Conservation (phyloP, 2,888 invertebrate species). For the Amiota minor region DNA sequence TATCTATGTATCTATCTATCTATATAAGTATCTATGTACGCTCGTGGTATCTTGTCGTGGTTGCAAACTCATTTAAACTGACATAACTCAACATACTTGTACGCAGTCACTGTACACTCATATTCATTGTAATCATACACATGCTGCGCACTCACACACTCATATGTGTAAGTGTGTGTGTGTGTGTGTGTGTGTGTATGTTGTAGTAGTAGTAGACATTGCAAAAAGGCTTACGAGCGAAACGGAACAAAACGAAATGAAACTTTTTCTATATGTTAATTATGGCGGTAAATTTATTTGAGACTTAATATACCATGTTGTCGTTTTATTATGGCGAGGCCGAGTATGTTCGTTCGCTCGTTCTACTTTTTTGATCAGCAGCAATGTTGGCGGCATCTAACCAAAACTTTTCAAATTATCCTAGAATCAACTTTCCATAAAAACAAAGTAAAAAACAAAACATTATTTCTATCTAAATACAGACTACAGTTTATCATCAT, state of each 20-base stretch:
- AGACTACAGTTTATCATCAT: background rate
- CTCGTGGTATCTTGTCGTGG: too few relatives aligned
- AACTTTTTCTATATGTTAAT: slow-evolving; percentile 69
- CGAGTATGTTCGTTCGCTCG: slow-evolving; percentile 36
- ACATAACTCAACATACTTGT: slow-evolving; percentile 3
- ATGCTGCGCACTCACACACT: too few relatives aligned
- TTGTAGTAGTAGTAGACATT: background rate
- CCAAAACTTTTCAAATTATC: slow-evolving; percentile 66
- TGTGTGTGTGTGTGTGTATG: background rate
- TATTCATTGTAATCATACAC: background rate
- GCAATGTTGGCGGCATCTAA: slow-evolving; percentile 53
- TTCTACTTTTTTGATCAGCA: slow-evolving; percentile 14
- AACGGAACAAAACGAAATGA: slow-evolving; percentile 25
- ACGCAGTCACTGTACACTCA: background rate
- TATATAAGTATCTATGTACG: too few relatives aligned
- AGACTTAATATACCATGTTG: slow-evolving; percentile 62
- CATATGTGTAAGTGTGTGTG: background rate
- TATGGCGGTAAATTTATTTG: slow-evolving; percentile 66
- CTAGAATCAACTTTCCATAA: slow-evolving; percentile 57
- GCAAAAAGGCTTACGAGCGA: slow-evolving; percentile 25
- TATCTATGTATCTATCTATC: too few relatives aligned
- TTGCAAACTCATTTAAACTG: background rate
- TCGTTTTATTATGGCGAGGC: slow-evolving; percentile 45
- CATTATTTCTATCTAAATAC: slow-evolving; percentile 18
- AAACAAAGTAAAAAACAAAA: slow-evolving; percentile 28